These are phyloP conservation scores for Zoanthus solanderi DNA, from an alignment of 92 coral and sea anemone species.

Conservation along the genomic window DNA sequence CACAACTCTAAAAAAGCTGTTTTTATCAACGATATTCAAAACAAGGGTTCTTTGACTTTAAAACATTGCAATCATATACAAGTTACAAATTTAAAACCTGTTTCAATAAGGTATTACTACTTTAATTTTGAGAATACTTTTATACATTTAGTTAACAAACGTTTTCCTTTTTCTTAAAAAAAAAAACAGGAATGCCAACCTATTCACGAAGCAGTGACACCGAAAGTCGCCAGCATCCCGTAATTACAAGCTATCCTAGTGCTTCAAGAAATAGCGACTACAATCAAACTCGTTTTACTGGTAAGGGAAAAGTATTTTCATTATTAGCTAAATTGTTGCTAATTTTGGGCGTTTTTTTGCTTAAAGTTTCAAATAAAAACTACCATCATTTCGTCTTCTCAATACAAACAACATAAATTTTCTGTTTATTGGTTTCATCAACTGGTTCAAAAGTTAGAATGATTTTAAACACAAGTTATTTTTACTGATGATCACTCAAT, in stretches of 20 bases:
- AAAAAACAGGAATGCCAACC: slow-evolving; percentile 25
- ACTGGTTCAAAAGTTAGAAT: too few relatives aligned
- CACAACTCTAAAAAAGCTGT: background rate
- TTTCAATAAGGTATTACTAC: background rate
- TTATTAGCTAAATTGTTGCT: background rate
- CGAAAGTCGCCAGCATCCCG: slow-evolving; percentile 72
- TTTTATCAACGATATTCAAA: background rate
- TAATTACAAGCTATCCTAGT: slow-evolving; percentile 81
- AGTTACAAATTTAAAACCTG: background rate
- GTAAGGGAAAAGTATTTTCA: slow-evolving; percentile 31
- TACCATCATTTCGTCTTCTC: too few relatives aligned
- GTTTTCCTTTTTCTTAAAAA: background rate
- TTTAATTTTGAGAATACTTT: background rate
- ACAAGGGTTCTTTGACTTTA: background rate
- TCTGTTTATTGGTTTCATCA: too few relatives aligned
- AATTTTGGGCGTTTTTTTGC: background rate
- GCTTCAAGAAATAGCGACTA: slow-evolving; percentile 73
- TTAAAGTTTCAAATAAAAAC: background rate
- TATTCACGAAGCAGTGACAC: slow-evolving; percentile 38
- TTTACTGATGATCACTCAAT: too few relatives aligned
- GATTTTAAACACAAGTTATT: too few relatives aligned
- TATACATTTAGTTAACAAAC: background rate
- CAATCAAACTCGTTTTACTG: slow-evolving; percentile 68
- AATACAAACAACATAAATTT: too few relatives aligned
- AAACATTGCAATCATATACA: background rate